Conservation (phyloP, 2,797 vertebrate genomes). For the Loris lydekkerianus region DNA sequence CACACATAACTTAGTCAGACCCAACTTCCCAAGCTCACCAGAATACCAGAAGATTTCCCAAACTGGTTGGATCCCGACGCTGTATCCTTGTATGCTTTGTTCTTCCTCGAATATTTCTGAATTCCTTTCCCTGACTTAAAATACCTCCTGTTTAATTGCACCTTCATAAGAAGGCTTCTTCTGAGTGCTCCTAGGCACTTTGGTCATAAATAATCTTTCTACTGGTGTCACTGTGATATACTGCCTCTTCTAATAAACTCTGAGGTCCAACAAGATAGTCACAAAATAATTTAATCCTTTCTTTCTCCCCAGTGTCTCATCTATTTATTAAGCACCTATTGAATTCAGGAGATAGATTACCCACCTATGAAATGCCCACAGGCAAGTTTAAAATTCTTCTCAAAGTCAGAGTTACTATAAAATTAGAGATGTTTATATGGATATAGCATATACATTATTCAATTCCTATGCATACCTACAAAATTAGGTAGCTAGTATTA, state of each 20-base stretch:
- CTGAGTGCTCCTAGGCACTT: not conserved
- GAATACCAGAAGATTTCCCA: not conserved
- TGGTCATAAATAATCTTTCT: not conserved
- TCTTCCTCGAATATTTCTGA: not conserved
- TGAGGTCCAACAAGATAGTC: not conserved
- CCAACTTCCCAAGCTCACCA: not conserved
- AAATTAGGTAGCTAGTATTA: not conserved
- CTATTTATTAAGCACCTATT: not conserved
- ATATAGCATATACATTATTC: not conserved
- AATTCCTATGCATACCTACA: not conserved
- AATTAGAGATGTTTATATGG: not conserved
- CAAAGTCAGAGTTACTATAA: not conserved
- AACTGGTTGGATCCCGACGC: too few relatives aligned
- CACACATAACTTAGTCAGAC: not conserved
- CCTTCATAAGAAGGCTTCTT: not conserved
- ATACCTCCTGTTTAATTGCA: not conserved
- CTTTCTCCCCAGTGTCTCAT: not conserved
- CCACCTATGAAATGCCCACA: not conserved
- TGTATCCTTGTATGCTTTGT: not conserved
- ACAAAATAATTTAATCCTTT: not conserved
- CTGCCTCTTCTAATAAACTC: not conserved
- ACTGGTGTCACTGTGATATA: not conserved
- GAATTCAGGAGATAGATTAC: not conserved
- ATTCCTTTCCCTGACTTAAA: not conserved
- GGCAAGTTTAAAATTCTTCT: not conserved